Conservation (phyloP, 2,113 vertebrate genomes). For the Nestor notabilis region DNA sequence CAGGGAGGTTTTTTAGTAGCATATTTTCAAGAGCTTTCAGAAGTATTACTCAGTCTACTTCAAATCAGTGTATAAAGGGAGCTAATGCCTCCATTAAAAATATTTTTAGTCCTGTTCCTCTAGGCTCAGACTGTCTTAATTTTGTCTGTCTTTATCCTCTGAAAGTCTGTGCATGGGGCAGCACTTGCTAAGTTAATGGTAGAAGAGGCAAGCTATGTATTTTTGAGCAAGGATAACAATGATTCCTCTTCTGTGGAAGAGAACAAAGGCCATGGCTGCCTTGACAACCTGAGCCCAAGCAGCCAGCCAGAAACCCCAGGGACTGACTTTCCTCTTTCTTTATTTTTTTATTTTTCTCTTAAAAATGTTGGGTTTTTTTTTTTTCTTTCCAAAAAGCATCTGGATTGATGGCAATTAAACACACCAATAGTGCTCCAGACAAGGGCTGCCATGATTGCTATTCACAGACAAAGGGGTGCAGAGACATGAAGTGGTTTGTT, state of each 20-base stretch:
- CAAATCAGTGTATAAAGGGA: neutral
- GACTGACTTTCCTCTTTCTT: neutral
- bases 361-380: neutral
- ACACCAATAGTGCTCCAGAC: neutral
- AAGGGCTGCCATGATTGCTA: neutral
- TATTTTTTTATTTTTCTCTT: too few relatives aligned
- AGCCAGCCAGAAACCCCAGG: neutral
- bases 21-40: neutral
- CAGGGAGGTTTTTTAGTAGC: neutral
- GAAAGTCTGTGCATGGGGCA: neutral
- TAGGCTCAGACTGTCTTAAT: neutral
- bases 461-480: neutral
- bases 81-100: neutral
- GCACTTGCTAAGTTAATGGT: neutral
- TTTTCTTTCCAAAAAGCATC: neutral
- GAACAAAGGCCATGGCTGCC: neutral
- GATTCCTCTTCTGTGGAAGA: neutral
- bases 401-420: neutral
- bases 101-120: neutral
- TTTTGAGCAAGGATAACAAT: neutral
- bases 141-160: neutral
- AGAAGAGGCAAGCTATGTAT: neutral
- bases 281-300: neutral
- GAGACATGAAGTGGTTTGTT: neutral
- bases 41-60: neutral